Evolutionary conservation across 1,140 invertebrate species (phyloP).

Genomic region (Drosophila arizonae): DNA sequence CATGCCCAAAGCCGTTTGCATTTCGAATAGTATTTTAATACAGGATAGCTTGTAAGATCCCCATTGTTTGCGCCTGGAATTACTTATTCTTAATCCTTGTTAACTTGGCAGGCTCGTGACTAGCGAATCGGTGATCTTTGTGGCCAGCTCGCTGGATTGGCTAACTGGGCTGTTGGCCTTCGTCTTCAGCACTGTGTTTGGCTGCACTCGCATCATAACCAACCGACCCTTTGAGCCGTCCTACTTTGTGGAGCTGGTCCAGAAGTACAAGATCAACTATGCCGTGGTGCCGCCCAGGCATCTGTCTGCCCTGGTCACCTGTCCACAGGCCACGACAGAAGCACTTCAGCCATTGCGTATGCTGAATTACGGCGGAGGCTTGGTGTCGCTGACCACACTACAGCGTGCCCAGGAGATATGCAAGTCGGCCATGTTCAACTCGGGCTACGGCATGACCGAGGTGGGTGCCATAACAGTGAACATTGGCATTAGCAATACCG

Average conservation of each 20-base stretch:
- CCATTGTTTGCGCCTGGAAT: not conserved
- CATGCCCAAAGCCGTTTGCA: slow-evolving; percentile 89
- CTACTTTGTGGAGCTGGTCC: slow-evolving; percentile 59
- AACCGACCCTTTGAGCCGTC: slow-evolving; percentile 56
- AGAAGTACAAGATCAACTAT: slow-evolving; percentile 71
- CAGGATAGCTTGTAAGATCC: slow-evolving; percentile 53
- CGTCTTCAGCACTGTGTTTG: slow-evolving; percentile 48
- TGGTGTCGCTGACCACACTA: slow-evolving; percentile 34
- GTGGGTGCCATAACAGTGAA: slow-evolving; percentile 58
- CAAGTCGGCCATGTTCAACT: slow-evolving; percentile 52
- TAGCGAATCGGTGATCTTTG: slow-evolving; percentile 58
- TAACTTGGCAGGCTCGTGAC: slow-evolving; percentile 40
- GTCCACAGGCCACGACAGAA: slow-evolving; percentile 50
- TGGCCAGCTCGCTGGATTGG: slow-evolving; percentile 73
- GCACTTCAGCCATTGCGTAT: slow-evolving; percentile 49
- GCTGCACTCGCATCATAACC: slow-evolving; percentile 67
- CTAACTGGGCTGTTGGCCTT: slow-evolving; percentile 65
- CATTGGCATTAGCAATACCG: slow-evolving; percentile 47
- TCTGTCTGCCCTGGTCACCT: slow-evolving; percentile 46
- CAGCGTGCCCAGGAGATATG: slow-evolving; percentile 56
- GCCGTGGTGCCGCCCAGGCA: slow-evolving; percentile 54
- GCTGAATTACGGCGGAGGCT: slow-evolving; percentile 59
- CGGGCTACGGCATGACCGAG: slow-evolving; percentile 68
- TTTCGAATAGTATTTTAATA: slow-evolving; percentile 85
- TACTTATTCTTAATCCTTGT: not conserved